phyloP scores from a whole-genome alignment of 2,888 invertebrate genomes.

The Schrankia costaestrigalis region DNA sequence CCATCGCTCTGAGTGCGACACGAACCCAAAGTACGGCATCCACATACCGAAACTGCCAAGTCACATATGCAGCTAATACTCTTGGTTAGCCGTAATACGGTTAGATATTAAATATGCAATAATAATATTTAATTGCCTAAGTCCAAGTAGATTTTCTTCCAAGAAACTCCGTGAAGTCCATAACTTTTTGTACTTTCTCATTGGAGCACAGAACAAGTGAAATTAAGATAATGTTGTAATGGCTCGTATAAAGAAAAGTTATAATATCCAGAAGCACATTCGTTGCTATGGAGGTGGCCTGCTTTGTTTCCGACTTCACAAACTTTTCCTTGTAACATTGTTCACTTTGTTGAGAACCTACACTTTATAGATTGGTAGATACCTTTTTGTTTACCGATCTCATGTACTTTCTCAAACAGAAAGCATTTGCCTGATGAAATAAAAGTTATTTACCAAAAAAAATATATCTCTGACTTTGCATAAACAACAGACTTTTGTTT shows the following conservation, averaged over 20 bases:
- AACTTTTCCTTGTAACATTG: constrained; percentile 59
- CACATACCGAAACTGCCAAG: too few relatives aligned
- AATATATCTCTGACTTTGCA: too few relatives aligned
- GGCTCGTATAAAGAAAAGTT: constrained; percentile 46
- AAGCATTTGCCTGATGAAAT: constrained; percentile 50
- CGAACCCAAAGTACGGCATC: too few relatives aligned
- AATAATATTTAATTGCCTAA: constrained; percentile 6
- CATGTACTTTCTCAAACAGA: constrained; percentile 33
- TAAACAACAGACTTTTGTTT: constrained; percentile 15
- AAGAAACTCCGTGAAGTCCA: constrained; percentile 11
- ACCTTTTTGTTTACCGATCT: constrained; percentile 51
- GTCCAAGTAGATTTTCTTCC: constrained; percentile 12
- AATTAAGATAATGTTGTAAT: constrained; percentile 49
- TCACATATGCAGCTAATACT: too few relatives aligned
- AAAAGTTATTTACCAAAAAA: constrained; percentile 37
- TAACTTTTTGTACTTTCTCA: constrained; percentile 30
- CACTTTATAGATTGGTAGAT: constrained; percentile 49
- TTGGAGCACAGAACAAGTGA: constrained; percentile 33
- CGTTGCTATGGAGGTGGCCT: constrained; percentile 52
- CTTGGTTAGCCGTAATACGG: too few relatives aligned
- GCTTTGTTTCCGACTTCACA: constrained; percentile 55
- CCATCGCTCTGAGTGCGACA: too few relatives aligned
- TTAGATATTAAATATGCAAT: too few relatives aligned
- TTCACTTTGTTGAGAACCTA: constrained; percentile 51
- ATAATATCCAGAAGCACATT: constrained; percentile 53